A percentile compares a stretch with the other conserved stretches of the same genome.
phyloP scores from a whole-genome alignment of 2,113 vertebrate species.

The Pelecanus crispus region DNA sequence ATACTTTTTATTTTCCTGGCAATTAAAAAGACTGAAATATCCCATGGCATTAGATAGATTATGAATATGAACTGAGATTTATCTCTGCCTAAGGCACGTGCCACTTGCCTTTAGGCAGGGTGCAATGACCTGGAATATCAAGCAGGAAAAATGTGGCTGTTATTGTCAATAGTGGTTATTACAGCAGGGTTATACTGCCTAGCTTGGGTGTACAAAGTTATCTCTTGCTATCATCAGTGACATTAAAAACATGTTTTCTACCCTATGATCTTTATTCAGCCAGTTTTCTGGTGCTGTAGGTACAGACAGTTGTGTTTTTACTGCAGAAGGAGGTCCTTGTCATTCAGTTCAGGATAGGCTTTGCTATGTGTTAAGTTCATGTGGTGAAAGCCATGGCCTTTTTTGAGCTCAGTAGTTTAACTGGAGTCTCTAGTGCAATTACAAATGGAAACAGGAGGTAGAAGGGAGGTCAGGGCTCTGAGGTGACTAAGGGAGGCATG shows the following conservation, averaged over 20 bases:
- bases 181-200: neutral
- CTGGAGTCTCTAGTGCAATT: neutral
- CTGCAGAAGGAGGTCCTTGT: neutral
- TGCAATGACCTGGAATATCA: neutral
- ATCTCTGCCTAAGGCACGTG: neutral
- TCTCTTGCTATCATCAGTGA: neutral
- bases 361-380: neutral
- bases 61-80: neutral
- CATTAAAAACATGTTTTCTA: neutral
- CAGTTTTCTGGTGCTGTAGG: neutral
- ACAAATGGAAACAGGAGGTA: neutral
- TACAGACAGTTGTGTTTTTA: neutral
- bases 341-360: neutral
- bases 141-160: neutral
- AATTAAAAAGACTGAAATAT: neutral
- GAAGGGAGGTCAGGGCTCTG: neutral
- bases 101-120: neutral
- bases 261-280: neutral
- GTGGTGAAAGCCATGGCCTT: neutral
- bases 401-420: neutral
- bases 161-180: neutral
- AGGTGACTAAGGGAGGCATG: neutral
- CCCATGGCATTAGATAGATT: neutral
- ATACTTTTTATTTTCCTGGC: neutral
- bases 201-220: neutral